Evolutionary conservation across 2,113 vertebrate species (phyloP).

Genomic region (Myiozetetes cayanensis): DNA sequence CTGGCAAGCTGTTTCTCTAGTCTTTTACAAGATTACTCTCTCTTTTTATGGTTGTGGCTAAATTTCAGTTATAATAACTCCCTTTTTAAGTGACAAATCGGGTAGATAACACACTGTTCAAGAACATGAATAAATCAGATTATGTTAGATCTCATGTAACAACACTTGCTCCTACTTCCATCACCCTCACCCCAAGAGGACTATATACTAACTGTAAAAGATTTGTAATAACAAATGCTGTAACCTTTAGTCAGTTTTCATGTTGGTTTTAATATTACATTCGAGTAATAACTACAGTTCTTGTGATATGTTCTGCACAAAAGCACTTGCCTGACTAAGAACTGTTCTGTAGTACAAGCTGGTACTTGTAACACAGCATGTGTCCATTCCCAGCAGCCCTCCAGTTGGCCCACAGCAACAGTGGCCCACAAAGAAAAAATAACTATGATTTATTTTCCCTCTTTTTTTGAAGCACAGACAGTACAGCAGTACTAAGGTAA

Average conservation of each 20-base stretch:
- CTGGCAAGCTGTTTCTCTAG: not conserved
- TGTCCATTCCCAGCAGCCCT: not conserved
- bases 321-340: not conserved
- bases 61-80: not conserved
- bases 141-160: conserved; percentile 1
- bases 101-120: not conserved
- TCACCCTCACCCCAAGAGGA: not conserved
- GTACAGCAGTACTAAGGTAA: not conserved
- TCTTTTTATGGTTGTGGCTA: not conserved
- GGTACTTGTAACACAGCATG: not conserved
- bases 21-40: not conserved
- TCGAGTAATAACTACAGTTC: not conserved
- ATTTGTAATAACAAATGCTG: not conserved
- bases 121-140: conserved; percentile 43
- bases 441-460: not conserved
- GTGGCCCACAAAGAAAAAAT: not conserved
- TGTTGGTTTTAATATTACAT: conserved; percentile 10
- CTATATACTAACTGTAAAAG: not conserved
- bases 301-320: not conserved
- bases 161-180: not conserved
- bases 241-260: not conserved
- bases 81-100: not conserved
- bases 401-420: not conserved
- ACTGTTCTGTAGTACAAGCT: not conserved
- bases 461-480: not conserved